Evolutionary conservation across 2,113 vertebrate genomes (phyloP), one percentile per base, ranked within the genome.

Genomic region (Ivindomyrus marchei): DNA sequence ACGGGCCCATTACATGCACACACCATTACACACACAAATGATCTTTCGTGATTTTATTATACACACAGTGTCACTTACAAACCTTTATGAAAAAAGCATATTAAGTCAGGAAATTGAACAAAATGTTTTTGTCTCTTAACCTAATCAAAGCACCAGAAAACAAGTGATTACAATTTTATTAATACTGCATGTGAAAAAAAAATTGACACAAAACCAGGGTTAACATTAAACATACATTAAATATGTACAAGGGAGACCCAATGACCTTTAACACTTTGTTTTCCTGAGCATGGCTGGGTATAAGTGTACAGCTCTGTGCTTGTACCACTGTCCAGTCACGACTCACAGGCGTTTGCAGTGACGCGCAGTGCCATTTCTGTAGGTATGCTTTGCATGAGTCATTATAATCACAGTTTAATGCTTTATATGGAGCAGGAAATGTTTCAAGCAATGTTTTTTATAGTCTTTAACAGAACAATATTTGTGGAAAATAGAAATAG

Each of bases 391-490:
- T 85, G 11, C 36, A 56, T 89, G 27, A 83, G 49, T 80, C 47
- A 80, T 80, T 50, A 53, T 66, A 70, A 88, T 74, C 3, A 52
- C 1, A 39, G 42, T 84, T 21, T 36, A 89, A 56, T 74, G 19
- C 46, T 80, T 80, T 19, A 77, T 50, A 39, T n/a, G 56, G 45
- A 80, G 74, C 46, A 27, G 8, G 24, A 85, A 45, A 31, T 85
- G 36, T 56, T 56, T 89, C n/a, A 85, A 85, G 42, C 80, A 39
- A 83, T 89, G n/a, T 83, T 15, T 88, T 88, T 58, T 53, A 17
- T 36, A 47, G 13, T 11, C 62, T 17, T 80, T 39, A 80, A 42
- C 31, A 42, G 31, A 80, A 15, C 17, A 80, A 36, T 42, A 17
- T 19, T 80, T 80, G 1, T 39, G 74, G 15, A 88, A 21, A 88